phyloP scores from a whole-genome alignment of 2,888 invertebrate genomes.

The Agonum fuliginosum region DNA sequence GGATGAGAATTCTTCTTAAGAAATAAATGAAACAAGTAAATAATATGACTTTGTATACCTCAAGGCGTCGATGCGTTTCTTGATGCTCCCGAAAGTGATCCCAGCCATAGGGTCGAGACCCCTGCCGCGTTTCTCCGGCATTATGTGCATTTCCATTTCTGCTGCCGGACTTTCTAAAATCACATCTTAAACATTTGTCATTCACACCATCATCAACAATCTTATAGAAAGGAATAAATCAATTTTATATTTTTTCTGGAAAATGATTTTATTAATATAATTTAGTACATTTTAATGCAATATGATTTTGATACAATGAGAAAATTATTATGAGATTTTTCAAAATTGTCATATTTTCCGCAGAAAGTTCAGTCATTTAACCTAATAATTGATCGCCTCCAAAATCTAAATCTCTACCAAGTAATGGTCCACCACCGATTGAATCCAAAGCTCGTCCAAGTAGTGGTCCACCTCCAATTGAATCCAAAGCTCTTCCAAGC shows the following conservation, averaged over 20 bases:
- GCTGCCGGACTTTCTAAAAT: conserved; percentile 44
- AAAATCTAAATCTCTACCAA: conserved; percentile 61
- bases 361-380: too few relatives aligned
- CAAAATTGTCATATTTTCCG: too few relatives aligned
- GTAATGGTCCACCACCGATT: conserved; percentile 59
- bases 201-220: not conserved
- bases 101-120: conserved; percentile 49
- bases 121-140: conserved; percentile 21
- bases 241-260: not conserved
- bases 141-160: not conserved
- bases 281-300: not conserved
- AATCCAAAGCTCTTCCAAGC: conserved; percentile 42
- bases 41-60: conserved; percentile 1
- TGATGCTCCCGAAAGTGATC: conserved; percentile 45
- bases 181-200: conserved; percentile 51
- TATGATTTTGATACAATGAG: conserved; percentile 5
- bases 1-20: too few relatives aligned
- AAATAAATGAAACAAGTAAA: not conserved
- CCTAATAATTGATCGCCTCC: conserved; percentile 62
- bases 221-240: not conserved
- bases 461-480: conserved; percentile 56
- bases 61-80: conserved; percentile 41
- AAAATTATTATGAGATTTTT: conserved; percentile 3
- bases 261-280: conserved; percentile 26
- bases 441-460: conserved; percentile 51